These are phyloP conservation scores for Alaudala cheleensis DNA, from an alignment of 2,113 vertebrate genomes.

Conservation along the genomic window DNA sequence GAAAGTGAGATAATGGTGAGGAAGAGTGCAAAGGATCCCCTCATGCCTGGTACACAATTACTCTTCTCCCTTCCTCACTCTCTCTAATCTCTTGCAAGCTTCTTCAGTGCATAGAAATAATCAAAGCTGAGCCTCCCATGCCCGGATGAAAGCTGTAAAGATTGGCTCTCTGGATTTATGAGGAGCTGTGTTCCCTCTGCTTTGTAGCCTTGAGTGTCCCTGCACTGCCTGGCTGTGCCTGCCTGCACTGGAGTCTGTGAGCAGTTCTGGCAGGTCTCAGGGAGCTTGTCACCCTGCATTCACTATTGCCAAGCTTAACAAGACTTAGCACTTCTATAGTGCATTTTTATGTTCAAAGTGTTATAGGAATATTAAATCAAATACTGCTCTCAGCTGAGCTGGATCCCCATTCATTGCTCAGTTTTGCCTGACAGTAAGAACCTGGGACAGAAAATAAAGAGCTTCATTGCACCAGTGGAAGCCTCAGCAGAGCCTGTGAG, in stretches of 20 bases:
- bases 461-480: background rate
- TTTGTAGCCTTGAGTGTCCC: background rate
- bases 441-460: constrained; percentile 18
- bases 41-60: background rate
- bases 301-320: background rate
- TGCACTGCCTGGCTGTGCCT: background rate
- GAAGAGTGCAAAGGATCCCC: background rate
- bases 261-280: background rate
- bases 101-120: background rate
- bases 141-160: background rate
- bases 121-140: background rate
- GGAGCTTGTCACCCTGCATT: constrained; percentile 16
- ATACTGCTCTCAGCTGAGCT: constrained; percentile 37
- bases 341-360: constrained; percentile 38
- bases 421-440: constrained; percentile 42
- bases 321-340: constrained; percentile 20
- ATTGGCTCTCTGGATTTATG: background rate
- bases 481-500: background rate
- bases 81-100: background rate
- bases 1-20: background rate
- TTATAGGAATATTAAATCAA: constrained; percentile 50
- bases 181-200: background rate
- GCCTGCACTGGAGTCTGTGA: background rate
- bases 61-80: background rate
- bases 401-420: background rate